Conservation (phyloP, 2,888 invertebrate species). For the Acrocyrtus sp. region DNA sequence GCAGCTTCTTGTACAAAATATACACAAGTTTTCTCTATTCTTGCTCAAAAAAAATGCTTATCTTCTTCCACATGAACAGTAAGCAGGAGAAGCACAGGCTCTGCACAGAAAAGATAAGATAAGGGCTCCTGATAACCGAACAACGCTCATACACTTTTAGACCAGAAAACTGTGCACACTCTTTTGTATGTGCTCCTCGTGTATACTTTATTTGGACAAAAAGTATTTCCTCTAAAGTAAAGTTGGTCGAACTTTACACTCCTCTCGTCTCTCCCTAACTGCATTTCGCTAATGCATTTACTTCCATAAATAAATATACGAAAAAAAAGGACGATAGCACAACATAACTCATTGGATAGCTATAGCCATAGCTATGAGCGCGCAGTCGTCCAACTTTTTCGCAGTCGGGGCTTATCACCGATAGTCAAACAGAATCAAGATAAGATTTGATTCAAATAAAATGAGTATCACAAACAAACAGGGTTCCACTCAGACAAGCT, state of each 20-base stretch:
- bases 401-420: constrained; percentile 30
- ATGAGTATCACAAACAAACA: too few relatives aligned
- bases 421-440: constrained; percentile 51
- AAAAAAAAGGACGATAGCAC: too few relatives aligned
- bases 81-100: constrained; percentile 37
- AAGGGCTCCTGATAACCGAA: constrained; percentile 34
- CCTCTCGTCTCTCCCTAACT: too few relatives aligned
- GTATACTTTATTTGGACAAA: constrained; percentile 50
- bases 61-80: constrained; percentile 50
- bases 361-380: too few relatives aligned
- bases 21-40: constrained; percentile 17
- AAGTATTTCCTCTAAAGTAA: constrained; percentile 45
- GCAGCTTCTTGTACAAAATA: too few relatives aligned
- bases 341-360: too few relatives aligned
- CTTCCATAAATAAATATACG: too few relatives aligned
- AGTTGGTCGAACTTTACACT: constrained; percentile 13
- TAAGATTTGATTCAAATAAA: constrained; percentile 36
- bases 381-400: constrained; percentile 46
- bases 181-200: too few relatives aligned
- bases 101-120: constrained; percentile 47
- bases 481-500: too few relatives aligned
- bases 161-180: constrained; percentile 47
- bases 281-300: too few relatives aligned
- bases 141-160: too few relatives aligned
- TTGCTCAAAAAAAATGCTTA: constrained; percentile 41